Evolutionary conservation across 2,888 invertebrate species (phyloP), one percentile per base, ranked within the genome.

Genomic region (Yponomeuta evonymella): DNA sequence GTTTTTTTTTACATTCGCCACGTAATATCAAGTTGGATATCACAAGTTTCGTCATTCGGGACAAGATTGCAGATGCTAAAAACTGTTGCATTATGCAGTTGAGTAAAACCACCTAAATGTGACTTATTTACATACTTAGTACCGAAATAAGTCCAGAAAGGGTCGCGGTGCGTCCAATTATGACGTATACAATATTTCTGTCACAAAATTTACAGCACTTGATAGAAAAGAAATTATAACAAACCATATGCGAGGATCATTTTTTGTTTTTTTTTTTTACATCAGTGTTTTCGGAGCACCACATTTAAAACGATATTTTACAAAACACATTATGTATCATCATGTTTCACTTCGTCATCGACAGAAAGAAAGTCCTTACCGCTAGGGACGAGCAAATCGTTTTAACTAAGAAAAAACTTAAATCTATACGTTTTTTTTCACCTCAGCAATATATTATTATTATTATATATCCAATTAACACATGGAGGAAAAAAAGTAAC

Each of bases 231-330:
- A 48, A 48, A 23, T 43, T 43, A 43, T 8, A 43, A 43, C 43
- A 36, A 36, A 36, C 36, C 36, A 33, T 62, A 15, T 58, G 69
- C 30, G 69, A 30, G 51, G 29, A 48, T 58, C 12, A 10, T 15
- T 58, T 58, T 15, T 58, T 51, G 12, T 51, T 51, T 51, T 51
- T 51, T 48, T 8, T 11, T 51, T 51, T 51, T 51, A 51, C 58
- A 69, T 10, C 51, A 4, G 11, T 51, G 11, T 9, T 6, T 48
- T 12, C 43, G 33, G 69, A 51, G 62, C 69, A 51, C 72, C 72
- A 72, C 68, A 70, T 70, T 72, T 68, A 70, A 71, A 72, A 72
- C 70, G 72, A 71, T 64, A 72, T 69, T 58, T 64, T 69, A 72
- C 69, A 71, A 73, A 43, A 43, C 43, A 43, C 43, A 43, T 8